Percentiles rank a stretch among this genome's conserved stretches.
Evolutionary conservation across 1,140 invertebrate genomes (phyloP).

Genomic region (Nasonia giraulti): DNA sequence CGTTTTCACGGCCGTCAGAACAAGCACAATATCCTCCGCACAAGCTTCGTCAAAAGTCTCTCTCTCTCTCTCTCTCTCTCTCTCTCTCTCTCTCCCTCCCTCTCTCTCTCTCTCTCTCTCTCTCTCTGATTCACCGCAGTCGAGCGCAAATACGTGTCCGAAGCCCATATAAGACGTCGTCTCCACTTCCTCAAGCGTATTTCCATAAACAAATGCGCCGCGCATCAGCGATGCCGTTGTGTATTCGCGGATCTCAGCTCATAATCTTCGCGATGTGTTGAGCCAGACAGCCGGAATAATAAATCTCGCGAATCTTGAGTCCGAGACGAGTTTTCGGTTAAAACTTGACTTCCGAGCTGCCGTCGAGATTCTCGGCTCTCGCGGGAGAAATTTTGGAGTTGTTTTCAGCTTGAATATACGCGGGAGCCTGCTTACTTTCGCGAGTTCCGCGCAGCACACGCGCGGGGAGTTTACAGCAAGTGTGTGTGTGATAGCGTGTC

Average conservation of each 20-base stretch:
- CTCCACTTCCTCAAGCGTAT: not conserved
- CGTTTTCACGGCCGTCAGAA: not conserved
- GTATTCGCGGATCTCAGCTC: slow-evolving; percentile 35
- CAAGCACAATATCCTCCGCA: not conserved
- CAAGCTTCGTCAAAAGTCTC: not conserved
- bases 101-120: no score
- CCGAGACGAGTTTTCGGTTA: slow-evolving; percentile 42
- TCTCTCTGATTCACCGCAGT: not conserved
- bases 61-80: no score
- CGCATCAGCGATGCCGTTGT: not conserved
- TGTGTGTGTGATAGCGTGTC: not conserved
- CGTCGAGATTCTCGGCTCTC: not conserved
- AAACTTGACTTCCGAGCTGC: slow-evolving; percentile 32
- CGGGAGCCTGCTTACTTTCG: not conserved
- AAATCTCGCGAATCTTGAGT: slow-evolving; percentile 44
- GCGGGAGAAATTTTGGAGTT: slow-evolving; percentile 26
- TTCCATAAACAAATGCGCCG: slow-evolving; percentile 49
- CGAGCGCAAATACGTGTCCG: not conserved
- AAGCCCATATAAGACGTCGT: not conserved
- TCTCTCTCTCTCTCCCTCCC: no score
- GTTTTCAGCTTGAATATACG: slow-evolving; percentile 18
- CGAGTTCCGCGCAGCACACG: not conserved
- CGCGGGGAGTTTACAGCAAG: not conserved
- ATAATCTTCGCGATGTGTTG: slow-evolving; percentile 47
- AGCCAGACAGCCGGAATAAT: slow-evolving; percentile 50